Conservation (phyloP, 2,797 vertebrate genomes). For the Kryptolebias ocellatus region DNA sequence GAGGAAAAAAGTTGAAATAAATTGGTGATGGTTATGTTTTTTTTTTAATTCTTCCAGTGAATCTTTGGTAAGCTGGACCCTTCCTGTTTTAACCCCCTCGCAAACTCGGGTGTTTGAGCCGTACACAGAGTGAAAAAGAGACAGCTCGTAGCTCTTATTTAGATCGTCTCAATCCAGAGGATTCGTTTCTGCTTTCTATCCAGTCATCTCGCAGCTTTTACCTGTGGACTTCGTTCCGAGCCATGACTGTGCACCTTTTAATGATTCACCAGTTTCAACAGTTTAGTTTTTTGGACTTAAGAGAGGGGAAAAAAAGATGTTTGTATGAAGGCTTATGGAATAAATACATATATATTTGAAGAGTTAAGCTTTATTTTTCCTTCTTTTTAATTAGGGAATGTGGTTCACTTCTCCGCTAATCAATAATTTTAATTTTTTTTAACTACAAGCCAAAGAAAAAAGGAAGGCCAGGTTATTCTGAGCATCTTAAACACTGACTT, state of each 20-base stretch:
- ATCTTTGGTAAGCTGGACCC: slow-evolving; percentile 61
- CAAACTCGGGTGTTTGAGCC: slow-evolving; percentile 72
- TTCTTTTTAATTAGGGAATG: not conserved
- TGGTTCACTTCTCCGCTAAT: slow-evolving; percentile 15
- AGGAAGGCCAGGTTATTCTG: too few relatives aligned
- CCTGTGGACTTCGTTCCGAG: slow-evolving; percentile 59
- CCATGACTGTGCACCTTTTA: slow-evolving; percentile 61
- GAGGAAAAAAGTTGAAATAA: too few relatives aligned
- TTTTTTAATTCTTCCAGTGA: slow-evolving; percentile 47
- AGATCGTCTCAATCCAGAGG: slow-evolving; percentile 17
- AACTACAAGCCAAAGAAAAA: not conserved
- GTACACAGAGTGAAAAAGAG: slow-evolving; percentile 45
- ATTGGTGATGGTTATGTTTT: not conserved
- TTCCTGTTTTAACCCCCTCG: slow-evolving; percentile 24
- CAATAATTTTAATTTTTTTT: not conserved
- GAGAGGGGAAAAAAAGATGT: slow-evolving; percentile 41
- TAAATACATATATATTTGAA: slow-evolving; percentile 83
- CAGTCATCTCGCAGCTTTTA: slow-evolving; percentile 68
- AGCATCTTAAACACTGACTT: too few relatives aligned
- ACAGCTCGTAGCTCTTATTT: slow-evolving; percentile 16
- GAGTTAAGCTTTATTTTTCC: slow-evolving; percentile 33
- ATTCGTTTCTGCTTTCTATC: slow-evolving; percentile 45
- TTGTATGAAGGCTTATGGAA: slow-evolving; percentile 75
- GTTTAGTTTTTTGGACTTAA: slow-evolving; percentile 56
- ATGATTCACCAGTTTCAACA: slow-evolving; percentile 61